phyloP scores from a whole-genome alignment of 2,888 invertebrate species.

The Rhingia campestris region DNA sequence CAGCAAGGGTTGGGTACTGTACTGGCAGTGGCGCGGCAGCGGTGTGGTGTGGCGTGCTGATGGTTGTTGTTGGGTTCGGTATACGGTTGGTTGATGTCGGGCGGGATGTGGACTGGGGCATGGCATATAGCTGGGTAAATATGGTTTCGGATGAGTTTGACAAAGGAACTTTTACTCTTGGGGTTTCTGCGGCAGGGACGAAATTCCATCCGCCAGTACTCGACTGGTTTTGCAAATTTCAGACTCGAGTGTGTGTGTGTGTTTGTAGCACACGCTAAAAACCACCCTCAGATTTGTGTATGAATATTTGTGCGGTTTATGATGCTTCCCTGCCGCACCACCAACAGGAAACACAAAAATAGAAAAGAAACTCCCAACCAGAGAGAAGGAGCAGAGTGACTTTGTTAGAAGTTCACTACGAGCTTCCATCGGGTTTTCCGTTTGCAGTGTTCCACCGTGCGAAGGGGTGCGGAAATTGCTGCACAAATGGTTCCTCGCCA shows the following conservation, averaged over 20 bases:
- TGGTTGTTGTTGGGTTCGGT: conserved; percentile 44
- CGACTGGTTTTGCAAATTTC: conserved; percentile 57
- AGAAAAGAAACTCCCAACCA: conserved; percentile 21
- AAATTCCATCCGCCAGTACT: conserved; percentile 59
- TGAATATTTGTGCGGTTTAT: conserved; percentile 70
- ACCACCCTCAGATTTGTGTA: conserved; percentile 60
- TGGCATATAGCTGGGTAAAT: conserved; percentile 66
- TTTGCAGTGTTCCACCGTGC: conserved; percentile 26
- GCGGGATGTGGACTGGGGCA: conserved; percentile 13
- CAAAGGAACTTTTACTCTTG: conserved; percentile 74
- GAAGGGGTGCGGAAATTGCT: conserved; percentile 55
- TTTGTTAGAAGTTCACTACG: conserved; percentile 73
- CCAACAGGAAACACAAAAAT: not conserved
- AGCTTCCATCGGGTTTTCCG: conserved; percentile 56
- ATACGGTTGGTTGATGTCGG: conserved; percentile 6
- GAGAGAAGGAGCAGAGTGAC: conserved; percentile 56
- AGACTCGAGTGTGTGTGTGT: conserved; percentile 27
- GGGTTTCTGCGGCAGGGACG: conserved; percentile 67
- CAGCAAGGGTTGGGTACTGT: conserved; percentile 20
- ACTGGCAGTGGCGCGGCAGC: conserved; percentile 47
- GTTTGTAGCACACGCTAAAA: conserved; percentile 1
- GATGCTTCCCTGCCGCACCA: conserved; percentile 31
- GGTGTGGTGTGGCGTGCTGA: conserved; percentile 27
- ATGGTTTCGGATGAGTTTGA: conserved; percentile 74
- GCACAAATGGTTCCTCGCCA: conserved; percentile 62